Conservation (phyloP, 2,888 invertebrate species). For the Eupithecia centaureata region DNA sequence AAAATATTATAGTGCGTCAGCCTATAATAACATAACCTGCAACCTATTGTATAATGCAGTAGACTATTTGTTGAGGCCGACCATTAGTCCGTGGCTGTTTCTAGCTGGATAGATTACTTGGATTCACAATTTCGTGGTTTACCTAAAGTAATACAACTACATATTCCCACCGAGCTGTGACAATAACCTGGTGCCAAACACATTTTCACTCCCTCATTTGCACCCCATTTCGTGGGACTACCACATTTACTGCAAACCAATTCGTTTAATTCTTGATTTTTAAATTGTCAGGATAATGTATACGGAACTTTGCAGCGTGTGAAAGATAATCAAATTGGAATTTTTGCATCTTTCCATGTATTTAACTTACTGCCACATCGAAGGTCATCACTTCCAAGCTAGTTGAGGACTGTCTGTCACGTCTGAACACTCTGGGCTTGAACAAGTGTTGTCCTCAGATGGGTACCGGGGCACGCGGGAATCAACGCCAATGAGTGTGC, state of each 20-base stretch:
- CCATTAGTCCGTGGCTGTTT: background rate
- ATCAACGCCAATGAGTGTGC: too few relatives aligned
- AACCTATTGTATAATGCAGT: too few relatives aligned
- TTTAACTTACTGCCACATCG: too few relatives aligned
- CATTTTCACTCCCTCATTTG: constrained; percentile 66
- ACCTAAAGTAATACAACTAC: background rate
- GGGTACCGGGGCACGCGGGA: too few relatives aligned
- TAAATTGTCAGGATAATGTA: constrained; percentile 7
- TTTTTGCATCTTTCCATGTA: background rate
- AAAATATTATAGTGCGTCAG: too few relatives aligned
- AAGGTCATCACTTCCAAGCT: too few relatives aligned
- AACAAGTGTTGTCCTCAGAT: too few relatives aligned
- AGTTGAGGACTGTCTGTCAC: too few relatives aligned
- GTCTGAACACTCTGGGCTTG: too few relatives aligned
- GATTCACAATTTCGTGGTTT: background rate
- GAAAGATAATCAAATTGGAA: constrained; percentile 2
- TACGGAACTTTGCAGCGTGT: background rate
- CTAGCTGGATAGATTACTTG: background rate
- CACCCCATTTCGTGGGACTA: constrained; percentile 40
- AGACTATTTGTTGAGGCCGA: too few relatives aligned
- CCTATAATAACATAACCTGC: too few relatives aligned
- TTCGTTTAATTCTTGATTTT: constrained; percentile 29
- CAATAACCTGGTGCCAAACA: constrained; percentile 53
- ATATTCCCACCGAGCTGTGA: constrained; percentile 12
- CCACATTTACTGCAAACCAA: constrained; percentile 21